A percentile compares a stretch with the other conserved stretches of the same genome.
Evolutionary conservation across 2,888 invertebrate species (phyloP).

Genomic region (Acanthosepion esculentum): DNA sequence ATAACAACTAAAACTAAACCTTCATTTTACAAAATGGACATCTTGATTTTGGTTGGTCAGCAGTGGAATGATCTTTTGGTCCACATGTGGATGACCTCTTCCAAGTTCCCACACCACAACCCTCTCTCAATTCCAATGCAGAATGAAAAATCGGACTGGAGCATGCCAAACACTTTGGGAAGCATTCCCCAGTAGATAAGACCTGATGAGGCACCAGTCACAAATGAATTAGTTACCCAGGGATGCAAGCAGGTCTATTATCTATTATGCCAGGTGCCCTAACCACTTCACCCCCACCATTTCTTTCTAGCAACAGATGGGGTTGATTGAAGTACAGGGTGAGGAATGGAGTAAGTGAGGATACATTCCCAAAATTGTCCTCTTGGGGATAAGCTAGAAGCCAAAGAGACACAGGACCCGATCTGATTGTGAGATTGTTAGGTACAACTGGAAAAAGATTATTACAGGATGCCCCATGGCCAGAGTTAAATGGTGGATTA

Average conservation of each 20-base stretch:
- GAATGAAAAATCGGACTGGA: constrained; percentile 9
- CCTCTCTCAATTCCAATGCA: neutral
- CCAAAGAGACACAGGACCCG: constrained; percentile 23
- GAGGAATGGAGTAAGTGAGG: neutral
- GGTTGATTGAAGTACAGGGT: constrained; percentile 4
- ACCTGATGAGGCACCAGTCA: constrained; percentile 10
- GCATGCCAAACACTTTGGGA: constrained; percentile 9
- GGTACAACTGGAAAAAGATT: constrained; percentile 13
- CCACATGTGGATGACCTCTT: constrained; percentile 1
- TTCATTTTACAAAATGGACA: neutral
- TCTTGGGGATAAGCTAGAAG: neutral
- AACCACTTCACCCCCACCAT: neutral
- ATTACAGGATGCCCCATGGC: neutral
- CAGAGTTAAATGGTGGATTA: constrained; percentile 17
- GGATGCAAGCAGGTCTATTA: constrained; percentile 23
- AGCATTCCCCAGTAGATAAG: constrained; percentile 21
- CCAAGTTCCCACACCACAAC: neutral
- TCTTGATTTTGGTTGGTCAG: neutral
- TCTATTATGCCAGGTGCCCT: neutral
- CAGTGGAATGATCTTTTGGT: constrained; percentile 20
- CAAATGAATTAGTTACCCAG: constrained; percentile 23
- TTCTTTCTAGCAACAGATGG: neutral
- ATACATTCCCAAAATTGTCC: neutral
- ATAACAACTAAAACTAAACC: neutral
- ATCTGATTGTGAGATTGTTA: neutral